These are phyloP conservation scores for Macrostomum lignano DNA, from an alignment of 1,140 invertebrate genomes.

Conservation along the genomic window DNA sequence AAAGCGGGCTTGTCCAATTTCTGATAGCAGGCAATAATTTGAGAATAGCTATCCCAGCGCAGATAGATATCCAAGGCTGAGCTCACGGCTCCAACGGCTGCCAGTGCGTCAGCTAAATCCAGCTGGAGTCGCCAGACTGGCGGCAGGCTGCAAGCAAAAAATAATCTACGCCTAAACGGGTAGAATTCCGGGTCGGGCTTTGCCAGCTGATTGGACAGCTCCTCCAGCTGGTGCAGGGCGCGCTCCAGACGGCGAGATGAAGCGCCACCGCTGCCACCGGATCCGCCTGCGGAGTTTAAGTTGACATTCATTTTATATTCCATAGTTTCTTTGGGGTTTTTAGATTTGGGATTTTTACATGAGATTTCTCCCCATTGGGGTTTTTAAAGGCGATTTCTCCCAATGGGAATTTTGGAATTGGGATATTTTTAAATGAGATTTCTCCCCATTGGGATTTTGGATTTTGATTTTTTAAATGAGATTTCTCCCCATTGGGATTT, in stretches of 20 bases:
- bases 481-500: no score
- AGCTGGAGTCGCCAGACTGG: constrained; percentile 3
- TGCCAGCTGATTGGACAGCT: neutral
- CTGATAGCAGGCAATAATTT: constrained; percentile 1
- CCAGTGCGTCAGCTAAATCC: neutral
- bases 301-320: no score
- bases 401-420: no score
- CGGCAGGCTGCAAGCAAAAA: constrained; percentile 4
- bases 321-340: no score
- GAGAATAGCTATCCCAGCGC: neutral
- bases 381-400: no score
- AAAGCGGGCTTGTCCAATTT: neutral
- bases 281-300: no score
- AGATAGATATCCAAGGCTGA: constrained; percentile 1
- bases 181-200: neutral
- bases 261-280: no score
- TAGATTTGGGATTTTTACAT: no score
- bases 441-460: no score
- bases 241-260: neutral
- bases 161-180: neutral
- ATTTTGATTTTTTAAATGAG: no score
- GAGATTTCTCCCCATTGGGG: no score
- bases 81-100: neutral
- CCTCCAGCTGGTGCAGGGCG: constrained; percentile 2
- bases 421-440: no score